phyloP scores from a whole-genome alignment of 2,888 invertebrate species.

The Agrochola lychnidis region DNA sequence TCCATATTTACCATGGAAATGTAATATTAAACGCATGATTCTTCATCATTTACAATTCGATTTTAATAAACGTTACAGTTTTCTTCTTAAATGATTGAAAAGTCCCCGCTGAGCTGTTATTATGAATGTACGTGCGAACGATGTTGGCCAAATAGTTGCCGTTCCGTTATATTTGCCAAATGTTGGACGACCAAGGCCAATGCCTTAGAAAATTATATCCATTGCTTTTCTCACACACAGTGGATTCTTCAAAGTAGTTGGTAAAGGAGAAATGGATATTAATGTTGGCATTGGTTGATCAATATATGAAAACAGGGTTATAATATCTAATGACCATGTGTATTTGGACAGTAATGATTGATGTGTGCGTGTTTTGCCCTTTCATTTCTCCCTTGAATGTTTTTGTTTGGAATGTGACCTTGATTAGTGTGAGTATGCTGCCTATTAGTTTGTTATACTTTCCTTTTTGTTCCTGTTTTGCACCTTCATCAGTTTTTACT shows the following conservation, averaged over 20 bases:
- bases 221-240: background rate
- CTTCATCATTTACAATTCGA: constrained; percentile 49
- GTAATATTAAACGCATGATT: constrained; percentile 59
- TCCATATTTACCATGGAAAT: constrained; percentile 47
- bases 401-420: constrained; percentile 40
- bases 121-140: constrained; percentile 77
- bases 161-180: constrained; percentile 39
- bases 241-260: background rate
- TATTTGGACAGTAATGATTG: constrained; percentile 60
- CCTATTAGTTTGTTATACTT: constrained; percentile 5
- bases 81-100: constrained; percentile 67
- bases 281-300: background rate
- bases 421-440: constrained; percentile 29
- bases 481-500: background rate
- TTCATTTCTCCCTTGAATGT: constrained; percentile 43
- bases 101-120: constrained; percentile 78
- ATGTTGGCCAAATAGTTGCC: constrained; percentile 31
- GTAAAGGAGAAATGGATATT: background rate
- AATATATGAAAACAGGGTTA: constrained; percentile 17
- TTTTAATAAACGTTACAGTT: constrained; percentile 54
- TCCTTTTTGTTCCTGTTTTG: background rate
- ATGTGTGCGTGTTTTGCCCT: constrained; percentile 49
- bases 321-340: constrained; percentile 46
- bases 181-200: constrained; percentile 5
- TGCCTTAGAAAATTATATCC: background rate